A percentile compares a stretch with the other conserved stretches of the same genome.
phyloP scores from a whole-genome alignment of 2,888 invertebrate genomes.

The Ennomos quercinarius region DNA sequence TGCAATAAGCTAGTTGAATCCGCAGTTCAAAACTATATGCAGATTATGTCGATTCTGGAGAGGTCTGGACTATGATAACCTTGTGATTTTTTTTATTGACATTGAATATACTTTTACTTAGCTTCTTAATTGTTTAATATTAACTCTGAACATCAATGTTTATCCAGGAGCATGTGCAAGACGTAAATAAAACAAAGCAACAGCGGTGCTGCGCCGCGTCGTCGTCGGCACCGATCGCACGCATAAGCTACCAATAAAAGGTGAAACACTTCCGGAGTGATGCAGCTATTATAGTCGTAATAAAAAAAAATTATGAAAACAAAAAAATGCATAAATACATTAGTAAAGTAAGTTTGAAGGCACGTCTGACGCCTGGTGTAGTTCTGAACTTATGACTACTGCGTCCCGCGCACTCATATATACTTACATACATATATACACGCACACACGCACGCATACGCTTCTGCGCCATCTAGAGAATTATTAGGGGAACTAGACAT shows the following conservation, averaged over 20 bases:
- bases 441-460: constrained; percentile 44
- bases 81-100: no score
- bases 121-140: no score
- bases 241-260: constrained; percentile 65
- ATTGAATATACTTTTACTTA: no score
- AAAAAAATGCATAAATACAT: constrained; percentile 71
- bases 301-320: constrained; percentile 53
- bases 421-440: constrained; percentile 56
- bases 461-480: constrained; percentile 17
- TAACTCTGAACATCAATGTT: not conserved
- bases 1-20: not conserved
- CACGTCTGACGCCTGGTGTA: constrained; percentile 73
- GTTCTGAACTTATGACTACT: constrained; percentile 58
- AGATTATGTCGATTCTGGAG: not conserved
- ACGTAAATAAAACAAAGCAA: constrained; percentile 13
- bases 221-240: constrained; percentile 44
- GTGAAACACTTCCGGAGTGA: constrained; percentile 58
- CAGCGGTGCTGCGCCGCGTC: constrained; percentile 8
- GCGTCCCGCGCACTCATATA: constrained; percentile 62
- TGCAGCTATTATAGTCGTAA: constrained; percentile 49
- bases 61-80: no score
- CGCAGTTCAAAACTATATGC: not conserved
- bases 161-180: not conserved
- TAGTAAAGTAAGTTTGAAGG: constrained; percentile 63
- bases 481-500: constrained; percentile 5